A percentile compares a stretch with the other conserved stretches of the same genome.
Evolutionary conservation across 2,888 invertebrate genomes (phyloP).

Genomic region (Archips crataeganus): DNA sequence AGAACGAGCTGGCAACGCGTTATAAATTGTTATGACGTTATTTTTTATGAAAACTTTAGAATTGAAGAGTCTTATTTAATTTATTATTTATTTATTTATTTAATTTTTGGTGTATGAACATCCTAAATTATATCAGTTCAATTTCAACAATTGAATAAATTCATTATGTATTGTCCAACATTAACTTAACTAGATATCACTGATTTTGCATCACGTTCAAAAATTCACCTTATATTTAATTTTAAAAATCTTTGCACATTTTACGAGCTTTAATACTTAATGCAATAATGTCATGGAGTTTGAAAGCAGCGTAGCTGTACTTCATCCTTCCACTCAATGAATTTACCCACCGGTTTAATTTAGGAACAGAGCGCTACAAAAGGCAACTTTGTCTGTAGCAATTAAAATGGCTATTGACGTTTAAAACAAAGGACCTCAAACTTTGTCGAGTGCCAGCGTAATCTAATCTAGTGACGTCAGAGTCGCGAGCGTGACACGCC

Average conservation of each 20-base stretch:
- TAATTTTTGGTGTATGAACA: no score
- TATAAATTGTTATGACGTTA: no score
- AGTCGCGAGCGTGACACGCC: slow-evolving; percentile 59
- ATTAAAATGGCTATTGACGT: slow-evolving; percentile 43
- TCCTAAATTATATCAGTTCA: no score
- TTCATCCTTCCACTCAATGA: slow-evolving; percentile 34
- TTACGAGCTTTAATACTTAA: background rate
- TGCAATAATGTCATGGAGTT: slow-evolving; percentile 18
- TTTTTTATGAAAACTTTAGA: no score
- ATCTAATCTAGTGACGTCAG: slow-evolving; percentile 60
- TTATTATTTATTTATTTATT: no score
- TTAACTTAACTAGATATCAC: no score
- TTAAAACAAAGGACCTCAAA: slow-evolving; percentile 57
- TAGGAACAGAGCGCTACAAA: slow-evolving; percentile 39
- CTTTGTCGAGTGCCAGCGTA: slow-evolving; percentile 64
- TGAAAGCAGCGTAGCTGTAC: slow-evolving; percentile 24
- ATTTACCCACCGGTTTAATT: slow-evolving; percentile 35
- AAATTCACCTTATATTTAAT: no score
- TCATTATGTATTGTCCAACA: no score
- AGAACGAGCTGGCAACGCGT: no score
- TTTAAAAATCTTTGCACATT: background rate
- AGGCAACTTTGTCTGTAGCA: slow-evolving; percentile 42
- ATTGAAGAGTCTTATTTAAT: no score
- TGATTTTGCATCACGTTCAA: no score
- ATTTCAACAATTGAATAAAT: no score